These are phyloP conservation scores for Scelioninae gen. 2 DNA, from an alignment of 2,888 invertebrate species.

Conservation along the genomic window DNA sequence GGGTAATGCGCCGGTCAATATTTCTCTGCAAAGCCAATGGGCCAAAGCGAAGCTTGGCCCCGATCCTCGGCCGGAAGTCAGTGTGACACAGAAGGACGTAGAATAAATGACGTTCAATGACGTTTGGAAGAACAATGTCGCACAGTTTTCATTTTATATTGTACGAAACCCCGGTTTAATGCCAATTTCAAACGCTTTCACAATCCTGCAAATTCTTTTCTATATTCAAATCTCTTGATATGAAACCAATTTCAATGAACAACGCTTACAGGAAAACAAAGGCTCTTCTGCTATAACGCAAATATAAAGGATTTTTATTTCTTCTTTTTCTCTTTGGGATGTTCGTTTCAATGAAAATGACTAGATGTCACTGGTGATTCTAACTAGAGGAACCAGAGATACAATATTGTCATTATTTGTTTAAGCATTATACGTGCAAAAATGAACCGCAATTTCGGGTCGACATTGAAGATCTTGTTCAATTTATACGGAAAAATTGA, in stretches of 20 bases:
- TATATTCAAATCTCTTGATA: constrained; percentile 12
- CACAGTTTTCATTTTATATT: constrained; percentile 23
- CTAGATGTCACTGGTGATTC: too few relatives aligned
- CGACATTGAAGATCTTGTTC: too few relatives aligned
- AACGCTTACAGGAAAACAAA: constrained; percentile 4
- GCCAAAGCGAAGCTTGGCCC: constrained; percentile 61
- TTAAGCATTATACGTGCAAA: too few relatives aligned
- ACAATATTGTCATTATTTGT: too few relatives aligned
- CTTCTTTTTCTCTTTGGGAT: too few relatives aligned
- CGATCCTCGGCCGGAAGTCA: constrained; percentile 58
- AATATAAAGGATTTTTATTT: constrained; percentile 14
- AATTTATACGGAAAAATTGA: too few relatives aligned
- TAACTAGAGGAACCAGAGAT: too few relatives aligned
- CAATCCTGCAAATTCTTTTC: not conserved
- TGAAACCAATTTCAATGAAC: constrained; percentile 36
- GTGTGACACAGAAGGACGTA: constrained; percentile 53
- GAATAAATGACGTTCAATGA: constrained; percentile 48
- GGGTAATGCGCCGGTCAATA: constrained; percentile 68
- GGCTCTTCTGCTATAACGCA: not conserved
- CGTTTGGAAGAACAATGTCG: constrained; percentile 39
- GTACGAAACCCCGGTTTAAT: constrained; percentile 10
- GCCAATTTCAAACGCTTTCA: constrained; percentile 32
- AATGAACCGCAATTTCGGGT: too few relatives aligned
- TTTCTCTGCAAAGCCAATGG: constrained; percentile 65
- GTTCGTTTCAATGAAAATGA: too few relatives aligned